These are phyloP conservation scores for Falco cherrug DNA, from an alignment of 2,797 vertebrate species.

Conservation along the genomic window DNA sequence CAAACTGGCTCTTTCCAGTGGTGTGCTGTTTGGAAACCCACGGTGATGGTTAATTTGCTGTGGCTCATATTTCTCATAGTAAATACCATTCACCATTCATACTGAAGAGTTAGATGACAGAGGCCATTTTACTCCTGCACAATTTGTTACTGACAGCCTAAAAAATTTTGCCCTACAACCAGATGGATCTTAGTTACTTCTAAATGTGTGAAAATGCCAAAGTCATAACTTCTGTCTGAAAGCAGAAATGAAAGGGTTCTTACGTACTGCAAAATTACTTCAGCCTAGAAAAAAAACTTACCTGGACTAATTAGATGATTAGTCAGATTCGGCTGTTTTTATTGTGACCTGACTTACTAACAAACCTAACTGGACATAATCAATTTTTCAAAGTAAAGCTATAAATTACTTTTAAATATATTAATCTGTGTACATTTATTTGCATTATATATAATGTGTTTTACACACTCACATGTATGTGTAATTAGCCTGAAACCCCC, in stretches of 20 bases:
- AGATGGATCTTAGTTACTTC: neutral
- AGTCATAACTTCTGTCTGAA: neutral
- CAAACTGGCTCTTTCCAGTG: neutral
- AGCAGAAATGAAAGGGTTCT: neutral
- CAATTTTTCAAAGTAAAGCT: neutral
- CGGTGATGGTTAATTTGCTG: neutral
- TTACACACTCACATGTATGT: neutral
- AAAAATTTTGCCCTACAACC: neutral
- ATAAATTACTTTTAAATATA: neutral
- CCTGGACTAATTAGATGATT: neutral
- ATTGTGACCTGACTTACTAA: neutral
- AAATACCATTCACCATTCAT: neutral
- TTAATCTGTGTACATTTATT: rapidly evolving
- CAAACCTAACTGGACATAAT: neutral
- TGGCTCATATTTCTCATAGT: neutral
- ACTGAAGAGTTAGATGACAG: neutral
- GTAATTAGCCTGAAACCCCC: neutral
- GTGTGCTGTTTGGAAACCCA: neutral
- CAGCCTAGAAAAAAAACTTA: neutral
- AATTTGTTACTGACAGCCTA: neutral
- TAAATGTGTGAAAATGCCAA: neutral
- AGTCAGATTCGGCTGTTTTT: neutral
- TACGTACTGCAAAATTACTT: neutral
- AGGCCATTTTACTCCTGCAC: neutral
- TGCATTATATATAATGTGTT: neutral